Conservation (phyloP, 92 coral and sea anemone species). For the Porites divaricata region DNA sequence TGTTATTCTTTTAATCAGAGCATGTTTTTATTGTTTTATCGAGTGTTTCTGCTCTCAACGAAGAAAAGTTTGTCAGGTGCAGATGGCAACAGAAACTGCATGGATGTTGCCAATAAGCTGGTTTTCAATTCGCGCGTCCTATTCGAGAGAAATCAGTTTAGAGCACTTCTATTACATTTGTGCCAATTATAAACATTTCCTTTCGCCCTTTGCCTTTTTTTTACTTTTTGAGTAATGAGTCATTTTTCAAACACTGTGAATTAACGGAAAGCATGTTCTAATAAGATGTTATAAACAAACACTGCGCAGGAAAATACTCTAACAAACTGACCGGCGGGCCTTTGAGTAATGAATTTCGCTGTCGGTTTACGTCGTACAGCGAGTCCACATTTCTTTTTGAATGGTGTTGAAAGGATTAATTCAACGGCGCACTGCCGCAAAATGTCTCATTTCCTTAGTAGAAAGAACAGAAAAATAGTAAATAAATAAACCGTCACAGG, state of each 20-base stretch:
- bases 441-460: neutral
- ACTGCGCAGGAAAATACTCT: neutral
- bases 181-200: neutral
- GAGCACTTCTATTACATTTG: neutral
- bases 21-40: constrained; percentile 3
- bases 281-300: neutral
- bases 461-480: neutral
- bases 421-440: neutral
- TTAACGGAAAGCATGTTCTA: neutral
- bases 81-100: too few species aligned
- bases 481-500: neutral
- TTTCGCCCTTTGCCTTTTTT: neutral
- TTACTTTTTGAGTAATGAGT: neutral
- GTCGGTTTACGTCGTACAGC: neutral
- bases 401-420: neutral
- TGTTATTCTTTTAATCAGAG: constrained; percentile 14
- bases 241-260: neutral
- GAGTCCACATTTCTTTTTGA: neutral
- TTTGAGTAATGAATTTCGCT: too few species aligned
- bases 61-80: constrained; percentile 4
- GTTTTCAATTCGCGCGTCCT: too few species aligned
- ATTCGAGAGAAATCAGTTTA: too few species aligned
- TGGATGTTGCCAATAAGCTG: too few species aligned
- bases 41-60: constrained; percentile 12
- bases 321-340: constrained; percentile 8